A percentile compares a stretch with the other conserved stretches of the same genome.
phyloP scores from a whole-genome alignment of 1,140 invertebrate species.

The Eubasilissa regina region DNA sequence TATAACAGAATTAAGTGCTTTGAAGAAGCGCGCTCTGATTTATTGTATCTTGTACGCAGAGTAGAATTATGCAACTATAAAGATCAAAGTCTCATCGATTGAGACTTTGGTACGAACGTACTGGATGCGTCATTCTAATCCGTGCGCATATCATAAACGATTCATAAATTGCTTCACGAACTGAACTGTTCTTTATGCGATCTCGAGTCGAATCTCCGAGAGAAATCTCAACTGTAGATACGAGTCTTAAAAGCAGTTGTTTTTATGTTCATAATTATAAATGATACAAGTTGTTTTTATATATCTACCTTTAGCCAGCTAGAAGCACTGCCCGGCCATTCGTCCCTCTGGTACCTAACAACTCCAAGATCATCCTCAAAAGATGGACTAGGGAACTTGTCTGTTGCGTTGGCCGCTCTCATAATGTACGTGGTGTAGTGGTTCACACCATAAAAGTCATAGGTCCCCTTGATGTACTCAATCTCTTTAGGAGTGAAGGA shows the following conservation, averaged over 20 bases:
- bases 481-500: conserved; percentile 74
- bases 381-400: conserved; percentile 66
- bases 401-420: conserved; percentile 63
- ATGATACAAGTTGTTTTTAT: background rate
- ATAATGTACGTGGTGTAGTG: conserved; percentile 73
- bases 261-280: background rate
- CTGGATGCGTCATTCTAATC: too few species aligned
- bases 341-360: conserved; percentile 68
- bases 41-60: too few species aligned
- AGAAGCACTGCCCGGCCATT: conserved; percentile 61
- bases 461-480: conserved; percentile 72
- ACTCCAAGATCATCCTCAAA: conserved; percentile 71
- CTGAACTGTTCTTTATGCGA: too few species aligned
- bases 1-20: too few species aligned
- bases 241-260: background rate
- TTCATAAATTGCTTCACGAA: background rate
- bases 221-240: too few species aligned
- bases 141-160: background rate
- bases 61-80: too few species aligned
- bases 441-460: conserved; percentile 78
- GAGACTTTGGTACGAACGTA: too few species aligned
- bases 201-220: background rate
- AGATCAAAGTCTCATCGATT: too few species aligned
- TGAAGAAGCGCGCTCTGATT: too few species aligned
- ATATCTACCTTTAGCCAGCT: conserved; percentile 70